These are phyloP conservation scores for Lasioglossum marginatum DNA, from an alignment of 2,888 invertebrate genomes.

Conservation along the genomic window DNA sequence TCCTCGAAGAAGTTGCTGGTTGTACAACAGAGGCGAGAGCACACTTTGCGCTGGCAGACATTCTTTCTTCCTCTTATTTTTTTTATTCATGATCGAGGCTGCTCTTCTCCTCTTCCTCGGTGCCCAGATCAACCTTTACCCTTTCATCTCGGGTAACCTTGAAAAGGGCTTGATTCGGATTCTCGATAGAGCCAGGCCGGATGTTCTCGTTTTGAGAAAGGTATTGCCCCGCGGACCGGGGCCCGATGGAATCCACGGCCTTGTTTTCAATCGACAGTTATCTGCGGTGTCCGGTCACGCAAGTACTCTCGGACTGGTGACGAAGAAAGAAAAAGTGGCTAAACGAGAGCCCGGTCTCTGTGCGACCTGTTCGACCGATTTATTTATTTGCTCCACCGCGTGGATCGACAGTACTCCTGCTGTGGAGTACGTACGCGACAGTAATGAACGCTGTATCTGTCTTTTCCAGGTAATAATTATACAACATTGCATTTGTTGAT, in stretches of 20 bases:
- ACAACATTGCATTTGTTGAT: neutral
- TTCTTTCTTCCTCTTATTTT: neutral
- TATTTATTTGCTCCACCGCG: neutral
- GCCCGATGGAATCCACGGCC: slow-evolving; percentile 48
- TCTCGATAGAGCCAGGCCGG: slow-evolving; percentile 36
- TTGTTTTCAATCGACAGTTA: slow-evolving; percentile 57
- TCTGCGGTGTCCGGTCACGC: slow-evolving; percentile 76
- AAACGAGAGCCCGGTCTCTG: slow-evolving; percentile 14
- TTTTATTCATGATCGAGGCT: slow-evolving; percentile 18
- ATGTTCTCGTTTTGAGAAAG: slow-evolving; percentile 49
- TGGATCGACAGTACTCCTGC: neutral
- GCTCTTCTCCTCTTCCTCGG: slow-evolving; percentile 3
- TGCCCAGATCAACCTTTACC: slow-evolving; percentile 20
- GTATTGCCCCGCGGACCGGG: slow-evolving; percentile 42
- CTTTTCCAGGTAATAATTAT: neutral
- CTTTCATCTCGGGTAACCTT: slow-evolving; percentile 47
- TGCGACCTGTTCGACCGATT: slow-evolving; percentile 22
- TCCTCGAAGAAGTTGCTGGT: neutral
- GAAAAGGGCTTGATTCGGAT: slow-evolving; percentile 45
- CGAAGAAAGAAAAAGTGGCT: slow-evolving; percentile 48
- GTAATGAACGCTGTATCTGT: neutral
- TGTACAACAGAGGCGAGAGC: neutral
- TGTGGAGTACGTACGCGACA: too few relatives aligned
- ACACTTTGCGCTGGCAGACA: neutral
- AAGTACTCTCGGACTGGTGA: slow-evolving; percentile 49